phyloP scores from a whole-genome alignment of 2,888 invertebrate genomes.

The Dryococelus australis region DNA sequence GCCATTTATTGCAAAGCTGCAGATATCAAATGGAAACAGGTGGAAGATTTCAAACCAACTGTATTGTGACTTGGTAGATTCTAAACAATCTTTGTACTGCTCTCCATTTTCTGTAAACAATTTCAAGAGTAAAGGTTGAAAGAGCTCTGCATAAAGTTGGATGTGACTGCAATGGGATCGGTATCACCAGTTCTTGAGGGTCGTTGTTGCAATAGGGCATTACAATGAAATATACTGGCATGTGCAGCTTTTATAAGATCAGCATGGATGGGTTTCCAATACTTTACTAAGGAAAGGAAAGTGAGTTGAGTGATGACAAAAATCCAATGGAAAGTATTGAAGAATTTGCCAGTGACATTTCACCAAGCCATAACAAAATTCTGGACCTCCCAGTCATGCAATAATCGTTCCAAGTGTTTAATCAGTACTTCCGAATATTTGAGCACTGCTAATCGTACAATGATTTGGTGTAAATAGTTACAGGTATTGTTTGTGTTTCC shows the following conservation, averaged over 20 bases:
- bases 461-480: not conserved
- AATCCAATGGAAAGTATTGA: not conserved
- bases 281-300: not conserved
- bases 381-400: not conserved
- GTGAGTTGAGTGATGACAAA: not conserved
- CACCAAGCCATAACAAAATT: not conserved
- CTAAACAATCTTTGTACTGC: not conserved
- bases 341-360: conserved; percentile 6
- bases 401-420: not conserved
- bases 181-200: conserved; percentile 4
- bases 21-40: conserved; percentile 3
- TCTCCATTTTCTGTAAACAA: not conserved
- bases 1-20: conserved; percentile 21
- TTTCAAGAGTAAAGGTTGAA: not conserved
- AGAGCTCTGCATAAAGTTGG: not conserved
- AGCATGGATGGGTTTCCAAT: not conserved
- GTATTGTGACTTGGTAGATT: not conserved
- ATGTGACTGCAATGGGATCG: not conserved
- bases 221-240: not conserved
- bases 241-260: not conserved
- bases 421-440: not conserved
- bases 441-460: not conserved
- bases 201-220: not conserved
- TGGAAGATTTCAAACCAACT: not conserved
- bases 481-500: not conserved